These are phyloP conservation scores for Ictalurus punctatus DNA, from an alignment of 2,113 vertebrate genomes.

Conservation along the genomic window DNA sequence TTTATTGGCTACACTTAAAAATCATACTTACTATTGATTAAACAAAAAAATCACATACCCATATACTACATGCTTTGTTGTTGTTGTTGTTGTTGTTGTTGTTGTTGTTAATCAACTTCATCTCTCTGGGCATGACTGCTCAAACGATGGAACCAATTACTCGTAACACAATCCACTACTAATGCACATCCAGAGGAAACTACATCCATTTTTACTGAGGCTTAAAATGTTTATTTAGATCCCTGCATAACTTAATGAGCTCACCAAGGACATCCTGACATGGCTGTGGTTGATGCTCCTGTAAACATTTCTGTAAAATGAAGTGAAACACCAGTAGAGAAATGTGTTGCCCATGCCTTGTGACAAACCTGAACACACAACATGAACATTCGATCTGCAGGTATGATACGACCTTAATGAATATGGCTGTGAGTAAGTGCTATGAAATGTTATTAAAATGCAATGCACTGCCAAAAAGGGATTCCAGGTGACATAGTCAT, in stretches of 20 bases:
- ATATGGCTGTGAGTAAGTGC: neutral
- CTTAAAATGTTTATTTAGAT: slow-evolving; percentile 70
- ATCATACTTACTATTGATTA: neutral
- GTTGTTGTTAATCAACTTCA: neutral
- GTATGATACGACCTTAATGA: neutral
- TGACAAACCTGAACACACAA: neutral
- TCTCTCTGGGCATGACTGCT: slow-evolving; percentile 6
- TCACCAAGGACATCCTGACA: slow-evolving; percentile 65
- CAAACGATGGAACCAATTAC: slow-evolving; percentile 42
- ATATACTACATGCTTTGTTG: neutral
- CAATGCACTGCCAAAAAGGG: neutral
- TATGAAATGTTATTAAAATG: neutral
- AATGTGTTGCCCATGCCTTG: neutral
- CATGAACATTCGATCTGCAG: too few relatives aligned
- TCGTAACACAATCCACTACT: slow-evolving; percentile 55
- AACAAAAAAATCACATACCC: neutral
- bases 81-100: too few relatives aligned
- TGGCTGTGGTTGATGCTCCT: slow-evolving; percentile 50
- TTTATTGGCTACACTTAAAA: neutral
- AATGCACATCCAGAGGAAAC: slow-evolving; percentile 48
- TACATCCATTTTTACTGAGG: slow-evolving; percentile 60
- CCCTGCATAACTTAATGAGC: slow-evolving; percentile 67
- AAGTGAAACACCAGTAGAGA: slow-evolving; percentile 63
- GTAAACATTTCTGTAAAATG: slow-evolving; percentile 71
- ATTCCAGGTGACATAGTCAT: slow-evolving; percentile 30